Evolutionary conservation across 1,140 invertebrate species (phyloP).

Genomic region (Oryzaephilus surinamensis): DNA sequence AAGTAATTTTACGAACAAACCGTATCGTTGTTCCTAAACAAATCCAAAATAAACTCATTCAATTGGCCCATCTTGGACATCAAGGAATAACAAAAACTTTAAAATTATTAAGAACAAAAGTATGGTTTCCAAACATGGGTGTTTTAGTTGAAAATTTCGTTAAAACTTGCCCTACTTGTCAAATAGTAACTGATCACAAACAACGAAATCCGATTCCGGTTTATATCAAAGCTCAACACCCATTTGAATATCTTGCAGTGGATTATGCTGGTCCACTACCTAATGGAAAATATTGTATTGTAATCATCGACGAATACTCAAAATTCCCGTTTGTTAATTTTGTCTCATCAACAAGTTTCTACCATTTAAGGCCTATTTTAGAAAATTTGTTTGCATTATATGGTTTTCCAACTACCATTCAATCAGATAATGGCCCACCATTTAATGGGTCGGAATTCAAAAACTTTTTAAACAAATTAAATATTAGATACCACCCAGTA

Average conservation of each 20-base stretch:
- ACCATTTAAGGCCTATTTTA: slow-evolving; percentile 3
- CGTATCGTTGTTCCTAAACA: slow-evolving; percentile 33
- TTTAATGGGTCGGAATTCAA: slow-evolving; percentile 25
- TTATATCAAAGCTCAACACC: not conserved
- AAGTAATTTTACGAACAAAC: slow-evolving; percentile 6
- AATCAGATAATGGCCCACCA: slow-evolving; percentile 28
- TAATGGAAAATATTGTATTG: slow-evolving; percentile 9
- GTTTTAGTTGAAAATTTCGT: slow-evolving; percentile 21
- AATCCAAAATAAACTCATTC: slow-evolving; percentile 18
- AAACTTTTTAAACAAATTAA: slow-evolving; percentile 13
- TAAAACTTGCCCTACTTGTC: slow-evolving; percentile 11
- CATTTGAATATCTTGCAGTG: slow-evolving; percentile 7
- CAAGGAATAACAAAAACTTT: slow-evolving; percentile 26
- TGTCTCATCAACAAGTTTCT: slow-evolving; percentile 4
- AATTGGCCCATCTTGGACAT: slow-evolving; percentile 24
- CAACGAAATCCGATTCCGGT: slow-evolving; percentile 4
- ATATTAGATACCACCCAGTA: slow-evolving; percentile 2
- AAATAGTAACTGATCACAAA: slow-evolving; percentile 4
- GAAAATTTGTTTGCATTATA: slow-evolving; percentile 6
- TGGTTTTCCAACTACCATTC: slow-evolving; percentile 24
- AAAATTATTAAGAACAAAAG: slow-evolving; percentile 23
- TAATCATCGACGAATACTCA: slow-evolving; percentile 11
- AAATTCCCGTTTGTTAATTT: slow-evolving; percentile 6
- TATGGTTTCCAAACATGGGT: slow-evolving; percentile 30
- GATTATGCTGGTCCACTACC: slow-evolving; percentile 11